Evolutionary conservation across 2,113 vertebrate species (phyloP).

Genomic region (Hypocryptadius cinnamomeus): DNA sequence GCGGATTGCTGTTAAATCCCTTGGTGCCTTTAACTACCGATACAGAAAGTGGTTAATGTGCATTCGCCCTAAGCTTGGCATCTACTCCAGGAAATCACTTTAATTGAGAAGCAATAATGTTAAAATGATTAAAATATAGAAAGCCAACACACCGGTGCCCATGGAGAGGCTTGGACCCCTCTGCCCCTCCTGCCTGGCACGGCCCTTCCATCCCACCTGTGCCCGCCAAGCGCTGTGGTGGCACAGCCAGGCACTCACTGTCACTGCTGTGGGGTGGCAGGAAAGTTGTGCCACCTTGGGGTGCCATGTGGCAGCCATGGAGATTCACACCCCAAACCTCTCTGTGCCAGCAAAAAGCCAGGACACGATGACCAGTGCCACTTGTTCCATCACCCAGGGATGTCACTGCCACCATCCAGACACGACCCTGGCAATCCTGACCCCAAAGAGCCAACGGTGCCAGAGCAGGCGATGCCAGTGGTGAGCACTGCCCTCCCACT

Average conservation of each 20-base stretch:
- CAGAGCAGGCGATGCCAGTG: rapidly evolving
- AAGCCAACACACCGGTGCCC: slow-evolving; percentile 56
- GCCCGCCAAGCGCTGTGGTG: rapidly evolving
- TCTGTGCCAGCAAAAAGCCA: background rate
- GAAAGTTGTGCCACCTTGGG: background rate
- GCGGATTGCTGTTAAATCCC: slow-evolving; percentile 84
- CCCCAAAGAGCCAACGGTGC: rapidly evolving
- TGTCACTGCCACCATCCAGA: rapidly evolving
- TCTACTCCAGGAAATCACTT: slow-evolving; percentile 81
- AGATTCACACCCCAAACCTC: background rate
- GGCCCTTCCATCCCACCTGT: background rate
- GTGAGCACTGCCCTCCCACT: background rate
- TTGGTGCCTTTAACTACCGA: slow-evolving; percentile 81
- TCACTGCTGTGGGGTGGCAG: rapidly evolving
- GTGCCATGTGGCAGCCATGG: background rate
- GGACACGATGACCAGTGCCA: rapidly evolving
- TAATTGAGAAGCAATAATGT: slow-evolving; percentile 83
- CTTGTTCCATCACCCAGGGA: background rate
- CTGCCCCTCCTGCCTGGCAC: background rate
- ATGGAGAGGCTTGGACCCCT: background rate
- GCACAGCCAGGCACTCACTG: background rate
- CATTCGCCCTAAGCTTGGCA: slow-evolving; percentile 72
- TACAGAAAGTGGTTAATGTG: slow-evolving; percentile 81
- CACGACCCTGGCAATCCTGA: rapidly evolving
- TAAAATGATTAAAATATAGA: slow-evolving; percentile 78